phyloP scores from a whole-genome alignment of 2,888 invertebrate genomes.

The Ormyrus pomaceus region DNA sequence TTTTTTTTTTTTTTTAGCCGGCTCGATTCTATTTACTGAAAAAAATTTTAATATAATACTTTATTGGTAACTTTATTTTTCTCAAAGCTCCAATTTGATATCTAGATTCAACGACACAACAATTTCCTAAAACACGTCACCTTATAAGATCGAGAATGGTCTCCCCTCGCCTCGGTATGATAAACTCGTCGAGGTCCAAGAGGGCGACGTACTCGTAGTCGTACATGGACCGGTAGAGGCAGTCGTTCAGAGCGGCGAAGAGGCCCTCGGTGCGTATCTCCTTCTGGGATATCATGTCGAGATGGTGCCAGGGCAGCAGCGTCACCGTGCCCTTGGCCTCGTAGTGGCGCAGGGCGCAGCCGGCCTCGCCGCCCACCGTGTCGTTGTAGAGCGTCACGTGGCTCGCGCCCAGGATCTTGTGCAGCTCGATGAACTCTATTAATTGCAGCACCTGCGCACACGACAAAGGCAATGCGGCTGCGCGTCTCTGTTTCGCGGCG shows the following conservation, averaged over 20 bases:
- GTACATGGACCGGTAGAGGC: conserved; percentile 93
- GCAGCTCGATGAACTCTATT: conserved; percentile 92
- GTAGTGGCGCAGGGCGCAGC: conserved; percentile 86
- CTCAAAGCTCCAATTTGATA: too few relatives aligned
- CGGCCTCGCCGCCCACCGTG: conserved; percentile 87
- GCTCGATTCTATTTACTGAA: too few relatives aligned
- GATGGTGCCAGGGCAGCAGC: conserved; percentile 86
- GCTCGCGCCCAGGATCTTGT: conserved; percentile 87
- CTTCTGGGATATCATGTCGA: conserved; percentile 90
- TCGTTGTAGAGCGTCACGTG: conserved; percentile 96
- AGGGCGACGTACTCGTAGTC: conserved; percentile 88
- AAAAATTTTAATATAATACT: too few relatives aligned
- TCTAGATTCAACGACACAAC: too few relatives aligned
- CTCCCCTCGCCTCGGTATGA: conserved; percentile 87
- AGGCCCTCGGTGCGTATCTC: conserved; percentile 95
- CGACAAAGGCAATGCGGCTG: too few relatives aligned
- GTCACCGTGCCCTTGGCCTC: conserved; percentile 81
- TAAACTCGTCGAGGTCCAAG: conserved; percentile 93
- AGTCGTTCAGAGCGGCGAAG: conserved; percentile 95
- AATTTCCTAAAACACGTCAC: conserved; percentile 67
- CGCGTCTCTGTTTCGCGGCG: not conserved
- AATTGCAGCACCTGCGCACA: conserved; percentile 84
- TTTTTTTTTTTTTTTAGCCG: too few relatives aligned
- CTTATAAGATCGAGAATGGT: conserved; percentile 85
- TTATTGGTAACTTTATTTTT: too few relatives aligned